phyloP scores from a whole-genome alignment of 2,113 vertebrate genomes.

The Tringa solitaria region DNA sequence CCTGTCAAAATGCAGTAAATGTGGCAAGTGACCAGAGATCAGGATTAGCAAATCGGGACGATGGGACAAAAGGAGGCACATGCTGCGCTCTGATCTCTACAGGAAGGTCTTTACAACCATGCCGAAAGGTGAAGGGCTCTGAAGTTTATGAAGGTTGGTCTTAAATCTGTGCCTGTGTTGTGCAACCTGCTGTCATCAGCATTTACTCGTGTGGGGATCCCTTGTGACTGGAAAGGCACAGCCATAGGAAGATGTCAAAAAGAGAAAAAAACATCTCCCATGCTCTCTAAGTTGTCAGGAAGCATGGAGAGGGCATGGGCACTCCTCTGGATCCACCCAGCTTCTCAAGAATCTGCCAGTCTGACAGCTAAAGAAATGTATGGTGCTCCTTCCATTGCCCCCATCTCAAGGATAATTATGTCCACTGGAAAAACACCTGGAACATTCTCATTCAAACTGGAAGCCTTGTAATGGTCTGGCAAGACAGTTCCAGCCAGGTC shows the following conservation, averaged over 20 bases:
- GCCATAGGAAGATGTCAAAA: not conserved
- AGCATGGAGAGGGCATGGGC: accelerated
- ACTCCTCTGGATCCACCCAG: accelerated
- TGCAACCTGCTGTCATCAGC: not conserved
- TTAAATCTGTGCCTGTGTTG: not conserved
- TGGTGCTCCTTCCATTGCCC: not conserved
- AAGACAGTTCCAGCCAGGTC: not conserved
- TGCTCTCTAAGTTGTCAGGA: not conserved
- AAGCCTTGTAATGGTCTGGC: not conserved
- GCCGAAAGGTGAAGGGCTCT: not conserved
- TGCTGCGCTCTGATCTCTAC: not conserved
- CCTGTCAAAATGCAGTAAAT: not conserved
- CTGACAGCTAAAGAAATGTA: not conserved
- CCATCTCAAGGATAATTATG: not conserved
- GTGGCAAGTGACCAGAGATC: not conserved
- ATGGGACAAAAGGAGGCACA: not conserved
- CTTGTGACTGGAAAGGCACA: not conserved
- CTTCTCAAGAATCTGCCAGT: not conserved
- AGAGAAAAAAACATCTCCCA: not conserved
- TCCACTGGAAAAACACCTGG: not conserved
- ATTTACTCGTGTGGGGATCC: not conserved
- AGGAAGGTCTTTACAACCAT: not conserved
- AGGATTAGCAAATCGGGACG: not conserved
- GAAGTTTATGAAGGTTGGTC: not conserved
- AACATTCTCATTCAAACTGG: not conserved